Evolutionary conservation across 35 echinoderm and acorn worm species (phyloP).

Genomic region (Nesometra sesokonis): DNA sequence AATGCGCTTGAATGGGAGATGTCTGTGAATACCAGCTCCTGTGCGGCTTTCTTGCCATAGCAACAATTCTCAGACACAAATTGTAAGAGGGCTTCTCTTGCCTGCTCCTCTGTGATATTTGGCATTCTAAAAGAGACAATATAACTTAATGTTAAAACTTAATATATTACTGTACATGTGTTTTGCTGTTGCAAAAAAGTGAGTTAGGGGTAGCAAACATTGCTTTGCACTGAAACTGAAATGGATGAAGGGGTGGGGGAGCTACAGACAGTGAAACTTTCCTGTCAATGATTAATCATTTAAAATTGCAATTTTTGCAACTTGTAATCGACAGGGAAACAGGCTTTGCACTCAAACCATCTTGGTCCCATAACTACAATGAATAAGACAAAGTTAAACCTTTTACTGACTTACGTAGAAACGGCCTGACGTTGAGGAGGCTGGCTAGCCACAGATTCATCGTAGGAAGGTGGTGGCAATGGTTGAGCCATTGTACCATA

Average conservation of each 20-base stretch:
- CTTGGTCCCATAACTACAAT: too few species aligned
- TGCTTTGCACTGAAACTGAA: too few species aligned
- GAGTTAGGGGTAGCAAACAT: too few species aligned
- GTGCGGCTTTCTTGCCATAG: constrained; percentile 57
- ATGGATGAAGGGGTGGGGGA: too few species aligned
- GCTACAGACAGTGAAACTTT: not conserved
- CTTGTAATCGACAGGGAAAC: too few species aligned
- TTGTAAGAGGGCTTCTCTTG: constrained; percentile 53
- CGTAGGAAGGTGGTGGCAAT: not conserved
- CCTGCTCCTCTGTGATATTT: constrained; percentile 73
- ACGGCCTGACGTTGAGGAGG: not conserved
- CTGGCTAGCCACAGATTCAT: not conserved
- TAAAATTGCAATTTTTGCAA: not conserved
- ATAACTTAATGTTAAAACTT: not conserved
- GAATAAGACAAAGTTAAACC: too few species aligned
- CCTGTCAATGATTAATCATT: not conserved
- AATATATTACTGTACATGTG: not conserved
- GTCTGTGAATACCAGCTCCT: constrained; percentile 51
- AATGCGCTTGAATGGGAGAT: constrained; percentile 79
- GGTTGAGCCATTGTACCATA: not conserved
- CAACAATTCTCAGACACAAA: constrained; percentile 84
- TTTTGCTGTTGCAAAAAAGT: not conserved
- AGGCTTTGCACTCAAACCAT: too few species aligned
- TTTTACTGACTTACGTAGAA: not conserved
- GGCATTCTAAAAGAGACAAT: constrained; percentile 42